These are phyloP conservation scores for Nothoprocta perdicaria DNA, from an alignment of 2,113 vertebrate genomes.

Conservation along the genomic window DNA sequence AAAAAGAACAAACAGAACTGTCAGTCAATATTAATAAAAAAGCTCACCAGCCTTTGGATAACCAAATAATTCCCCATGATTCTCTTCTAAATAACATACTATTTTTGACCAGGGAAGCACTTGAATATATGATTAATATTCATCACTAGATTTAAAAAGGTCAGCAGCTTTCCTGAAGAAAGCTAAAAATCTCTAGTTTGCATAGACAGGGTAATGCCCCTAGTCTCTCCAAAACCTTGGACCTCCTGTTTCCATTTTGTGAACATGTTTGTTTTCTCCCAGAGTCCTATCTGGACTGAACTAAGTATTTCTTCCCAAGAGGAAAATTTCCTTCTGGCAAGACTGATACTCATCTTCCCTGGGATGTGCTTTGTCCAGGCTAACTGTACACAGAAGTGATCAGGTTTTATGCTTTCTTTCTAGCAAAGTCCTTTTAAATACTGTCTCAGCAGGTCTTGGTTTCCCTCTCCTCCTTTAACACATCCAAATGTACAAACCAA, in stretches of 20 bases:
- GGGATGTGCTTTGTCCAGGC: not conserved
- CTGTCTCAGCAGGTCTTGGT: not conserved
- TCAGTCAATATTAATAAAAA: not conserved
- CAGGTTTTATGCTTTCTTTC: not conserved
- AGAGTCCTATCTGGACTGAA: not conserved
- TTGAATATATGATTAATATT: not conserved
- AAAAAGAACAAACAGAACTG: not conserved
- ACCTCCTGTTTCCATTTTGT: not conserved
- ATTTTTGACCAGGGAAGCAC: not conserved
- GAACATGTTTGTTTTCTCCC: not conserved
- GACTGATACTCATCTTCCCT: not conserved
- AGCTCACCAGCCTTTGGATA: not conserved
- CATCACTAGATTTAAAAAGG: not conserved
- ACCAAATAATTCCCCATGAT: not conserved
- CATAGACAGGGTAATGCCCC: not conserved
- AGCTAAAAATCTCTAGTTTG: not conserved
- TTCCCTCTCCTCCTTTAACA: not conserved
- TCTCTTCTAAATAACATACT: not conserved
- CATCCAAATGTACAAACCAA: not conserved
- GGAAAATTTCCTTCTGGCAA: not conserved
- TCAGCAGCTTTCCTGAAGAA: not conserved
- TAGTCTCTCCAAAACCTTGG: not conserved
- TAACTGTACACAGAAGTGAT: not conserved
- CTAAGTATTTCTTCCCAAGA: not conserved
- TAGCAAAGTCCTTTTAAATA: fast-evolving